These are phyloP conservation scores for Taeniopygia guttata DNA, from an alignment of 2,797 vertebrate species.

Conservation along the genomic window DNA sequence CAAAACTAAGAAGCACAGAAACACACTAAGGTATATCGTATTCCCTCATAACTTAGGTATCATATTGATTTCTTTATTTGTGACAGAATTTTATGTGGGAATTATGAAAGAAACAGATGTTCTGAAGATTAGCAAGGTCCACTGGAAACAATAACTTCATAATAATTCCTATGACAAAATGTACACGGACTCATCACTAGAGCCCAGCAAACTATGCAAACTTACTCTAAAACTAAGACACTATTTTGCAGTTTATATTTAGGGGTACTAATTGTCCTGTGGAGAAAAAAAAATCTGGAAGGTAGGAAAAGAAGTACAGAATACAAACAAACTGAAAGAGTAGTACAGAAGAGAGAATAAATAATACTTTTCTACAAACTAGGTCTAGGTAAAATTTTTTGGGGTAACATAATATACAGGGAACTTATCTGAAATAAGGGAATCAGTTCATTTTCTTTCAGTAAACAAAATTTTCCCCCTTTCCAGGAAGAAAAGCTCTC, in stretches of 20 bases:
- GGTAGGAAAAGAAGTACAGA: neutral
- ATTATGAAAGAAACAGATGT: neutral
- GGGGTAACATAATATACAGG: neutral
- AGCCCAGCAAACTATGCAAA: neutral
- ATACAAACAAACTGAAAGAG: neutral
- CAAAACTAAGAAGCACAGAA: neutral
- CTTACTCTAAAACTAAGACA: neutral
- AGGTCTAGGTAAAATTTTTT: rapidly evolving
- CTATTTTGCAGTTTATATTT: neutral
- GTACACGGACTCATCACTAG: neutral
- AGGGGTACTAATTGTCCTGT: neutral
- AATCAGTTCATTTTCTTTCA: neutral
- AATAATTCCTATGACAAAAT: neutral
- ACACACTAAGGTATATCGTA: neutral
- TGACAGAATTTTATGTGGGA: neutral
- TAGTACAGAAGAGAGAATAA: neutral
- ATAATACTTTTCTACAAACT: neutral
- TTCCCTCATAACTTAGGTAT: neutral
- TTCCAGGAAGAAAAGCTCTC: neutral
- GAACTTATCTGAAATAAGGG: neutral
- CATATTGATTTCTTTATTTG: neutral
- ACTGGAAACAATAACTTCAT: neutral
- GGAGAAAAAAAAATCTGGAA: neutral
- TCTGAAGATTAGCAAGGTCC: neutral
- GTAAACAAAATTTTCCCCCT: neutral